Base-by-base conservation (phyloP, 2,888 invertebrate genomes). In the Morpho achilles region DNA sequence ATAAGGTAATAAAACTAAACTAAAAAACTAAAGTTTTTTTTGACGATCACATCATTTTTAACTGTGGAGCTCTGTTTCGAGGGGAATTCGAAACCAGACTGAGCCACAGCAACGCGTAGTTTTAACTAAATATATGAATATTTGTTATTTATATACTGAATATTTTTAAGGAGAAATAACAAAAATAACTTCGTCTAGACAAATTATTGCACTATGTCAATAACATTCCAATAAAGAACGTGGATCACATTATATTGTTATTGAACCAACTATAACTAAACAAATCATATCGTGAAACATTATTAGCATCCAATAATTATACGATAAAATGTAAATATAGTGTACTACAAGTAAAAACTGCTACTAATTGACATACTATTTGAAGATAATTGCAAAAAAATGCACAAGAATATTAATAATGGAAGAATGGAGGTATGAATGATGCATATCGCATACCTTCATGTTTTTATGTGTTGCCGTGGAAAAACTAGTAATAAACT, bases 371-470 rank as follows among this genome's bases (percentile, higher is more conserved):
- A 60, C 59, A 62, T 57, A 62, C 16, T 50, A 54, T 46, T 47
- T 62, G 56, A 43, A 51, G 46, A 51, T 64, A 59, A 64, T 62
- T 62, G 51, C 53, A 62, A 64, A 60, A 61, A 62, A 67, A 62
- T 66, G 44, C 54, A 48, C 53, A 58, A 45, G 58, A 62, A 60
- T 60, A 59, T 62, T 64, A 55, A 62, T 59, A 56, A 61, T 53
- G 61, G 61, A 61, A 61, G 53, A 63, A 63, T 59, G 50, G 54
- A 59, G 49, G 45, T 50, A 56, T 57, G 57, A 59, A 55, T 56
- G 58, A 54, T 59, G 59, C 54, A 59, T 56, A 57, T 57, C 56
- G 52, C 57, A 59, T 63, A 53, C 53, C 53, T 58, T 52, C 56
- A 57, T 45, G 56, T 61, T 61, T 63, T 59, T 63, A 50, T 47